Percentiles rank a stretch among this genome's conserved stretches.
phyloP scores from a whole-genome alignment of 2,797 vertebrate species.

The Xenops minutus region DNA sequence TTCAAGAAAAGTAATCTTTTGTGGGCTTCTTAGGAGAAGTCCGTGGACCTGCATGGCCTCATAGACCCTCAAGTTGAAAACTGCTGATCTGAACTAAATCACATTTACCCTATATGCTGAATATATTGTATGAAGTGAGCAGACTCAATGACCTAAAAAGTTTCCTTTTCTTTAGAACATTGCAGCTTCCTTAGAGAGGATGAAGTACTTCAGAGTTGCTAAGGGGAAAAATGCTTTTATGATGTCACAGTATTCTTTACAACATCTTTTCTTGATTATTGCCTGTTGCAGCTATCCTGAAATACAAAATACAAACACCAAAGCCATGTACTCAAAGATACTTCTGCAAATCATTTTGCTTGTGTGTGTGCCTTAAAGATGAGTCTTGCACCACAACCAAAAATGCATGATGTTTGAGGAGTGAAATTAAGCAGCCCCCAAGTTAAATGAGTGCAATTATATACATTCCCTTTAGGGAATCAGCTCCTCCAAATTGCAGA shows the following conservation, averaged over 20 bases:
- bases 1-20: neutral
- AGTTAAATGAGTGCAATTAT: neutral
- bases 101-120: slow-evolving; percentile 32
- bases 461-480: neutral
- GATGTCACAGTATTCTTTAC: neutral
- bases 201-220: slow-evolving; percentile 25
- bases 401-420: neutral
- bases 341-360: neutral
- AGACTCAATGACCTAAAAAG: slow-evolving; percentile 37
- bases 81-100: slow-evolving; percentile 41
- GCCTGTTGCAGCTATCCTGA: neutral
- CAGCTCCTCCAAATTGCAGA: neutral
- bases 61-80: slow-evolving; percentile 29
- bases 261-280: slow-evolving; percentile 2
- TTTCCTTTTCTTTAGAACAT: slow-evolving; percentile 11
- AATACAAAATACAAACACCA: neutral
- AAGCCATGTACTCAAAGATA: neutral
- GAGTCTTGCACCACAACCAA: neutral
- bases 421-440: neutral
- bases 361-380: neutral
- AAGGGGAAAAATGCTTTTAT: slow-evolving; percentile 14
- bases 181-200: neutral
- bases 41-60: neutral
- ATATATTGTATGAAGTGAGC: slow-evolving; percentile 16
- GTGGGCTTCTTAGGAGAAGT: neutral